Evolutionary conservation across 2,113 vertebrate genomes (phyloP).

Genomic region (Struthidea cinerea): DNA sequence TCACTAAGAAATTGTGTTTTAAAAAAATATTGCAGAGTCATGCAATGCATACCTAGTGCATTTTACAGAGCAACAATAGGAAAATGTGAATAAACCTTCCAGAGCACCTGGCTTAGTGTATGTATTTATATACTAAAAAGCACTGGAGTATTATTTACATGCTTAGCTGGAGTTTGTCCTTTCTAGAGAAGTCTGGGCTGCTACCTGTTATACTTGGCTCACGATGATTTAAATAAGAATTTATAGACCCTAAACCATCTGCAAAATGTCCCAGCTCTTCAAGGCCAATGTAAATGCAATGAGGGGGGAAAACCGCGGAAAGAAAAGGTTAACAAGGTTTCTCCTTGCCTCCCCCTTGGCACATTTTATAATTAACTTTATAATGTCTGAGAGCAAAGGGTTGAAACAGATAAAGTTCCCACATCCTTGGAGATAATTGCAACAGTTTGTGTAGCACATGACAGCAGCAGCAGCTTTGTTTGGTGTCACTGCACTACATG

Average conservation of each 20-base stretch:
- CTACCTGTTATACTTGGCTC: slow-evolving; percentile 71
- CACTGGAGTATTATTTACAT: slow-evolving; percentile 54
- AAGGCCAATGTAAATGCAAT: slow-evolving; percentile 54
- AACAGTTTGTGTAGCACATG: not conserved
- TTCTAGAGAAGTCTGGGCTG: slow-evolving; percentile 69
- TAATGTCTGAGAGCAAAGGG: not conserved
- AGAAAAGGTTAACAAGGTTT: slow-evolving; percentile 42
- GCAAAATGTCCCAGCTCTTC: slow-evolving; percentile 56
- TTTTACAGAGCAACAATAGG: slow-evolving; percentile 22
- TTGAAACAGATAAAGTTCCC: not conserved
- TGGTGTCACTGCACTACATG: not conserved
- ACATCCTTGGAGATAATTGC: not conserved
- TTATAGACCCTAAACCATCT: slow-evolving; percentile 66
- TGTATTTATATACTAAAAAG: slow-evolving; percentile 43
- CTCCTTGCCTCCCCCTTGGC: not conserved
- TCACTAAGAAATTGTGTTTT: not conserved
- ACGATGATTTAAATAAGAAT: slow-evolving; percentile 59
- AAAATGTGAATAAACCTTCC: not conserved
- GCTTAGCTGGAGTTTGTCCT: slow-evolving; percentile 61
- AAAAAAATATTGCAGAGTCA: slow-evolving; percentile 3
- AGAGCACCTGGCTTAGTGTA: not conserved
- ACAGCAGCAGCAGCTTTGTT: not conserved
- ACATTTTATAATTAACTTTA: slow-evolving; percentile 4
- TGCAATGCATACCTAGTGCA: not conserved
- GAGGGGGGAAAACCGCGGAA: slow-evolving; percentile 4